Conservation (phyloP, 2,113 vertebrate species). For the Parotia lawesii region DNA sequence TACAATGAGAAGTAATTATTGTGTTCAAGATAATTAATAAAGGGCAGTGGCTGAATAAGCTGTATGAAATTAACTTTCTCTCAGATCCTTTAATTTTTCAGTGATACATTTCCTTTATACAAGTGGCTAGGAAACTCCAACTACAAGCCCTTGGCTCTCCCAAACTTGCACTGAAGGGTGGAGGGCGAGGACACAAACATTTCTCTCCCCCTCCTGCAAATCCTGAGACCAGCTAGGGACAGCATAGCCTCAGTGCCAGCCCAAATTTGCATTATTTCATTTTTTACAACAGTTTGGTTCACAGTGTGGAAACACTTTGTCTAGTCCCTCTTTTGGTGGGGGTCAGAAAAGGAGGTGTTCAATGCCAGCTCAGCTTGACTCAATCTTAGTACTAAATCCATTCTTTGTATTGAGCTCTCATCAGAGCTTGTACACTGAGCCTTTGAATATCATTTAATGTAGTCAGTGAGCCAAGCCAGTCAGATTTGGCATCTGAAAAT, state of each 20-base stretch:
- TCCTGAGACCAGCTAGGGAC: background rate
- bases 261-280: background rate
- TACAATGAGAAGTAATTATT: conserved; percentile 25
- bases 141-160: background rate
- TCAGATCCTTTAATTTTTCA: background rate
- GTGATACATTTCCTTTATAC: background rate
- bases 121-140: background rate
- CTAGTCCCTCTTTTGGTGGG: background rate
- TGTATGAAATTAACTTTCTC: conserved; percentile 3
- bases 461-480: background rate
- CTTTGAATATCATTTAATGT: background rate
- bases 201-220: background rate
- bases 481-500: conserved; percentile 5
- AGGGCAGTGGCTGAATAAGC: background rate
- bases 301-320: background rate
- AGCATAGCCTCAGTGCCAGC: background rate
- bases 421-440: background rate
- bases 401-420: background rate
- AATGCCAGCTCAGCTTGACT: background rate
- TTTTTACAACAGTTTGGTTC: background rate
- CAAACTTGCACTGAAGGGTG: background rate
- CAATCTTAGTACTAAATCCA: accelerated
- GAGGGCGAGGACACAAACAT: background rate
- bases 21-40: conserved; percentile 25
- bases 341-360: background rate